Conservation (phyloP, 2,113 vertebrate genomes). For the Tricholaema leucomelas region DNA sequence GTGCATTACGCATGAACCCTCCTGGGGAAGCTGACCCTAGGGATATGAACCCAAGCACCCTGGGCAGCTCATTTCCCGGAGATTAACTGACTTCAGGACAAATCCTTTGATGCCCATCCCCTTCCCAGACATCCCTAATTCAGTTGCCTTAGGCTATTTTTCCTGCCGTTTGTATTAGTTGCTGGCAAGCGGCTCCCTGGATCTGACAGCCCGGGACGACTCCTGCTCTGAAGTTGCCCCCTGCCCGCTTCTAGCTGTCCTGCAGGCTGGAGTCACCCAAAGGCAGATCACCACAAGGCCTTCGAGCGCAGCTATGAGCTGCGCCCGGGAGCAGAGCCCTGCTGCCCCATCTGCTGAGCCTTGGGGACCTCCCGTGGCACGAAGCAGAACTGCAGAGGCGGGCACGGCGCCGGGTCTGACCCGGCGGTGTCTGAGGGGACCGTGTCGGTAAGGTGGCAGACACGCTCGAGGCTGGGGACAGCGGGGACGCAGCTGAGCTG, state of each 20-base stretch:
- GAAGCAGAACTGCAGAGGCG: slow-evolving; percentile 9
- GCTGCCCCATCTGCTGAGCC: background rate
- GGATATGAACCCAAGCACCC: background rate
- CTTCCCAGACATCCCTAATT: fast-evolving
- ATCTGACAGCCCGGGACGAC: background rate
- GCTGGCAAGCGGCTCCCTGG: background rate
- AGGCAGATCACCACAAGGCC: background rate
- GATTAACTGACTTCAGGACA: background rate
- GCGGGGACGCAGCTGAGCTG: fast-evolving
- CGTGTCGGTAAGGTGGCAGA: fast-evolving
- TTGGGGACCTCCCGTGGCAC: slow-evolving; percentile 29
- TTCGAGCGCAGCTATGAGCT: fast-evolving
- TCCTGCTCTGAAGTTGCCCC: no score
- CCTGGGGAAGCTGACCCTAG: fast-evolving
- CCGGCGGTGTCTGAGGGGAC: background rate
- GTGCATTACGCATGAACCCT: background rate
- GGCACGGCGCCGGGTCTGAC: background rate
- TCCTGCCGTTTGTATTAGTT: no score
- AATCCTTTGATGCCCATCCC: background rate
- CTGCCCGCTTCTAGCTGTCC: background rate
- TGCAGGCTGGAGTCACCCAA: background rate
- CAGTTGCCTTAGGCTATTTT: no score
- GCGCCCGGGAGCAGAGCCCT: background rate
- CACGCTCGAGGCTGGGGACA: background rate
- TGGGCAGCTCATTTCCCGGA: fast-evolving